Conservation (phyloP, 2,888 invertebrate genomes). For the Encarsia formosa region DNA sequence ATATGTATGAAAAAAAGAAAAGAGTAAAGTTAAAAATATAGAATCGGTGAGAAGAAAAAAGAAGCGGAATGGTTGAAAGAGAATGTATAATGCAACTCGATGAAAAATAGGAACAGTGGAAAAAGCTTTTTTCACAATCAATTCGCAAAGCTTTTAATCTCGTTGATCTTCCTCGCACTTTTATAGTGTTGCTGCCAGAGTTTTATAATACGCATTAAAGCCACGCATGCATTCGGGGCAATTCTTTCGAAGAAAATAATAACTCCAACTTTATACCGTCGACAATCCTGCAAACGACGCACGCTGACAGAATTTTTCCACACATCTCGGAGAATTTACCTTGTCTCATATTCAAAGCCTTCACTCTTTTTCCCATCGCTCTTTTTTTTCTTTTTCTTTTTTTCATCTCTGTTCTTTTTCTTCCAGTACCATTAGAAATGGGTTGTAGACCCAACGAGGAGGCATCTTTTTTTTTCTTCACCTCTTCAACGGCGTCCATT, state of each 20-base stretch:
- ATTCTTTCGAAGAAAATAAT: constrained; percentile 9
- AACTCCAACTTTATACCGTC: constrained; percentile 3
- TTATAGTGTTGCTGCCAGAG: no score
- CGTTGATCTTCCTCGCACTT: constrained; percentile 8
- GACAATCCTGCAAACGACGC: not conserved
- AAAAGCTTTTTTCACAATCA: constrained; percentile 7
- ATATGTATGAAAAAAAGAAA: no score
- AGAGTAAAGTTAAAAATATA: no score
- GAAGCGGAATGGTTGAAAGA: not conserved
- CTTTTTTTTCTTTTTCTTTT: not conserved
- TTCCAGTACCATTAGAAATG: no score
- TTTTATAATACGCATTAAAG: no score
- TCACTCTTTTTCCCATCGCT: not conserved
- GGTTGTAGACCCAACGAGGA: no score
- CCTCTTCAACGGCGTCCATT: not conserved
- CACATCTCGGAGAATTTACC: constrained; percentile 6
- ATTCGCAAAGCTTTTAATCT: constrained; percentile 18
- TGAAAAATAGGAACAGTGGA: not conserved
- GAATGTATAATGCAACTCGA: no score
- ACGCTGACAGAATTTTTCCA: constrained; percentile 13
- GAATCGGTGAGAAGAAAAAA: not conserved
- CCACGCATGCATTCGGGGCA: not conserved
- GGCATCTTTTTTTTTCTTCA: not conserved
- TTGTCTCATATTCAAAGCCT: constrained; percentile 12
- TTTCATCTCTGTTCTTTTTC: constrained; percentile 1